phyloP scores from a whole-genome alignment of 2,113 vertebrate species.

The Boleophthalmus pectinirostris region DNA sequence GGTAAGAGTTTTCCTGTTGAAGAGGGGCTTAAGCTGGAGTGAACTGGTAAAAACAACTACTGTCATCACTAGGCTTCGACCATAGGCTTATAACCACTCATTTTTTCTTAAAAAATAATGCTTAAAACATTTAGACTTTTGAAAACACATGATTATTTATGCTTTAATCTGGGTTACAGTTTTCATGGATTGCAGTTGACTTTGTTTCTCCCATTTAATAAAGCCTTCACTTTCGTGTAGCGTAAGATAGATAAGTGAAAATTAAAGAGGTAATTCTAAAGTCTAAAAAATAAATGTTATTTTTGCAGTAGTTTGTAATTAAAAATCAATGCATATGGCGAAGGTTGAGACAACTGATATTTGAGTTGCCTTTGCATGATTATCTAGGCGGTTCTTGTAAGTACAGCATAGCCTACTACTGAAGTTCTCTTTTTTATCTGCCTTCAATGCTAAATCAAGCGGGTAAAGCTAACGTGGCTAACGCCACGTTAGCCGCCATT shows the following conservation, averaged over 20 bases:
- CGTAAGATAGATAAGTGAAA: too few species aligned
- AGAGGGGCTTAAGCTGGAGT: conserved; percentile 24
- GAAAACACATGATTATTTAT: neutral
- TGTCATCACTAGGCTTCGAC: neutral
- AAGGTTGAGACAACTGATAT: neutral
- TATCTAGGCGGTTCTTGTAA: neutral
- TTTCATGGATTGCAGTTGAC: neutral
- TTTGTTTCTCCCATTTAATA: neutral
- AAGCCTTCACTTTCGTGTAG: neutral
- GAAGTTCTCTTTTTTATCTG: conserved; percentile 16
- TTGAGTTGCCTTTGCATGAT: neutral
- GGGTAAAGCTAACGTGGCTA: conserved; percentile 30
- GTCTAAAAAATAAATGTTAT: too few species aligned
- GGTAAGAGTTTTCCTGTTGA: conserved; percentile 15
- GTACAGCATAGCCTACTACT: neutral
- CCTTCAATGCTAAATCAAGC: neutral
- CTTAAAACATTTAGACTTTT: neutral
- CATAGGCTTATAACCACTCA: neutral
- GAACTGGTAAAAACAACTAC: conserved; percentile 9
- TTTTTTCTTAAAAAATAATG: neutral
- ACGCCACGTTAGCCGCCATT: conserved; percentile 28
- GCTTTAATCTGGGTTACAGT: neutral
- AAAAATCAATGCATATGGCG: neutral
- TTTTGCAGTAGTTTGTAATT: neutral
- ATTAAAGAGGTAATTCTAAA: too few species aligned